Evolutionary conservation across 2,888 invertebrate genomes (phyloP), one percentile per base, ranked within the genome.

Genomic region (Noctua janthe): DNA sequence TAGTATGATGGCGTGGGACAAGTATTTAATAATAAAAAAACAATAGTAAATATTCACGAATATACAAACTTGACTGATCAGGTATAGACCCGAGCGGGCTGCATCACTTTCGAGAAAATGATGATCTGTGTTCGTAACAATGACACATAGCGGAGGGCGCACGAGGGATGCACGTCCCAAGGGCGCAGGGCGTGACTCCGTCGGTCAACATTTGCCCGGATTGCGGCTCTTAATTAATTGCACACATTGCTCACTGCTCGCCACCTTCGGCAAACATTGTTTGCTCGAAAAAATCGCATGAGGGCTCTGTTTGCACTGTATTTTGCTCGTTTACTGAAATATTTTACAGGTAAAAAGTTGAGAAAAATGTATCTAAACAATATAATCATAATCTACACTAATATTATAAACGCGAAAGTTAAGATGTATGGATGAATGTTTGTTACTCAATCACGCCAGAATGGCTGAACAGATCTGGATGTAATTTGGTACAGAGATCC

Each of bases 221-320:
- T 91, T 91, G 91, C 84, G 91, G 92, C 85, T 84, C 88, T 90
- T 93, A 93, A 92, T 93, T 92, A 93, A 93, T 92, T 88, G 88
- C 90, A 91, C 87, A 90, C 90, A 90, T 88, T 87, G 84, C 90
- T 88, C 89, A 90, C 87, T 83, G 81, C 85, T 84, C 78, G 84
- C 88, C 87, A 85, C 87, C 84, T 81, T 78, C 17, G 35, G 49
- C 70, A 23, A 78, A 59, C 69, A 78, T 71, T 89, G 78, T 89
- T 89, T 84, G 74, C 73, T 72, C 74, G 49, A 86, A 81, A 85
- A 87, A 84, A 83, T 80, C 80, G 64, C 29, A 74, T 56, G 74
- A 67, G 71, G 70, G 69, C 71, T 71, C 54, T 81, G 76, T 76
- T 76, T 62, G 54, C 51, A 62, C 47, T 13, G 11, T 20, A 75